Base-by-base conservation (phyloP, 2,888 invertebrate genomes). In the Lasioglossum leucozonium region DNA sequence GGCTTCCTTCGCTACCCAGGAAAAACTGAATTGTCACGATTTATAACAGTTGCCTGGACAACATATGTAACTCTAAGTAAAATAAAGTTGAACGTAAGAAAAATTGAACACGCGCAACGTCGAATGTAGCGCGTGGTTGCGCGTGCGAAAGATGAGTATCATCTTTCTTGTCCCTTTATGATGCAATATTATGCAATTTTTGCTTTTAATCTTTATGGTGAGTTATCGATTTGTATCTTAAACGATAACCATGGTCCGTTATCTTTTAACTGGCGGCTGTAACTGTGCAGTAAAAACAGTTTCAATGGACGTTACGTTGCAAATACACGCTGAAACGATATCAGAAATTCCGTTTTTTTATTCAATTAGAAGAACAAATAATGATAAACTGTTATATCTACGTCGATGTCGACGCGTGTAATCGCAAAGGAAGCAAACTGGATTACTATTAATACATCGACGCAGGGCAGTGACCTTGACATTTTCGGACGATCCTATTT, bases 41-140 rank as follows among this genome's bases (percentile, higher is more conserved):
- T 89, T 87, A 84, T 71, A 77, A 85, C 77, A 44, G 87, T 89
- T 86, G 79, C 84, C 89, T 16, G 71, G 88, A 81, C 75, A 82
- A 89, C 89, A 58, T 34, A 30, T n/a, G n/a, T n/a, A 44, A 47
- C 72, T n/a, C 16, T 30, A 0, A 4, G 8, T 58, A 26, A 2
- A 44, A 44, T 75, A 26, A 75, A 77, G 65, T 72, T 69, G 22
- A 58, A 40, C 72, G 51, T n/a, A 84, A 74, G 71, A 84, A 51
- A 76, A 73, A 47, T 71, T 79, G 82, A 72, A 75, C 40, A 37
- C 26, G 3, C n/a, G n/a, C 40, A 4, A n/a, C 4, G 1, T 11
- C n/a, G 55, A n/a, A 55, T 4, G 4, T n/a, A n/a, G n/a, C 11
- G 55, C n/a, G 34, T 34, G 34, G 2, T 34, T 34, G 34, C 34